phyloP scores from a whole-genome alignment of 2,797 vertebrate genomes.

The Cyprinella venusta region DNA sequence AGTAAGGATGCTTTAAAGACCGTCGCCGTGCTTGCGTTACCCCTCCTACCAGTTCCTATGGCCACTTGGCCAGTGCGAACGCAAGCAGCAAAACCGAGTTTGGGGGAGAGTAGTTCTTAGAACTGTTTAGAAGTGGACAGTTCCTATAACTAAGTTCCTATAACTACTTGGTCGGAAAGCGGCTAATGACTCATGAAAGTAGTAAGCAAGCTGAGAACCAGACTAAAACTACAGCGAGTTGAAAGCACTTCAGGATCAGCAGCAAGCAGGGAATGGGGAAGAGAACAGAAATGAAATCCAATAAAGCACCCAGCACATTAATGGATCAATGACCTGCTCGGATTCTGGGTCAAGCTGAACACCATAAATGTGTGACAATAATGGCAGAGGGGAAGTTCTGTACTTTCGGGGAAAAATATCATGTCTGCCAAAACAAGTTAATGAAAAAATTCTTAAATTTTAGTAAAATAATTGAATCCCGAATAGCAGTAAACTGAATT shows the following conservation, averaged over 20 bases:
- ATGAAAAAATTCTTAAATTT: not conserved
- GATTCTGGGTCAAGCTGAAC: not conserved
- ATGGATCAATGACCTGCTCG: constrained; percentile 25
- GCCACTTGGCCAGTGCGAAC: too few relatives aligned
- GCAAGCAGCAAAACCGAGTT: too few relatives aligned
- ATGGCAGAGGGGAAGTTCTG: not conserved
- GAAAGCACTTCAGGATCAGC: constrained; percentile 2
- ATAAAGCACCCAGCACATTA: constrained; percentile 27
- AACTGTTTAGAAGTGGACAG: too few relatives aligned
- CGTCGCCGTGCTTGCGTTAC: too few relatives aligned
- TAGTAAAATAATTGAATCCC: not conserved
- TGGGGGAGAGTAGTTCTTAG: too few relatives aligned
- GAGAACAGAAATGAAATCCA: constrained; percentile 4
- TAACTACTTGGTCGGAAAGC: too few relatives aligned
- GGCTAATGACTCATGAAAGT: not conserved
- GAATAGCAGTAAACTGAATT: not conserved
- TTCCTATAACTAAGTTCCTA: too few relatives aligned
- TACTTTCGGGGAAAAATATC: not conserved
- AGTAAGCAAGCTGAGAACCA: not conserved
- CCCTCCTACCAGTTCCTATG: too few relatives aligned
- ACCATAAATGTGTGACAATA: constrained; percentile 5
- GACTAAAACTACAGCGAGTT: not conserved
- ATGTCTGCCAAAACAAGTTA: not conserved
- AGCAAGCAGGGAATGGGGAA: constrained; percentile 5
- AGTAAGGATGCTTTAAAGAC: too few relatives aligned